Percentiles rank a stretch among this genome's conserved stretches.
Conservation (phyloP, 2,797 vertebrate species). For the Silurus lanzhouensis region DNA sequence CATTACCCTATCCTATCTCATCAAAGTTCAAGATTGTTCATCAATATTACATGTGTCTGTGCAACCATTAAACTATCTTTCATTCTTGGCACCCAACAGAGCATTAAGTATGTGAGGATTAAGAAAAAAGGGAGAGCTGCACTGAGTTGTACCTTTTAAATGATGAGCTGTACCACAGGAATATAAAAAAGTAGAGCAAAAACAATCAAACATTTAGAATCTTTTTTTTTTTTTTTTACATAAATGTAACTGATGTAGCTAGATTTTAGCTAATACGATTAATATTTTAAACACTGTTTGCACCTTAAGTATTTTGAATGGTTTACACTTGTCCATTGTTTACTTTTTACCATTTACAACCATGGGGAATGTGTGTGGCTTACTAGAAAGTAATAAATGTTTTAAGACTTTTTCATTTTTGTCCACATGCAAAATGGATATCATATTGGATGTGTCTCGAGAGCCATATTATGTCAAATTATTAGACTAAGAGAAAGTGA, state of each 20-base stretch:
- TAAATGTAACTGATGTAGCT: not conserved
- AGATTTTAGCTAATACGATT: not conserved
- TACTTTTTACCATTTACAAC: not conserved
- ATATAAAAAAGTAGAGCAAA: no score
- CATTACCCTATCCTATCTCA: not conserved
- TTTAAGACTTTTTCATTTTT: not conserved
- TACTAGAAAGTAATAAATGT: not conserved
- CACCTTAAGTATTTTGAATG: not conserved
- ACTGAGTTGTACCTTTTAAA: not conserved
- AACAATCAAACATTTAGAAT: not conserved
- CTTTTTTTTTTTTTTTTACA: not conserved
- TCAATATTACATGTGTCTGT: not conserved
- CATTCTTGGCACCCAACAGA: not conserved
- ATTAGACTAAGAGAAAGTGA: not conserved
- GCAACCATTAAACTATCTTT: not conserved
- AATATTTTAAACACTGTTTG: not conserved
- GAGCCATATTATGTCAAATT: slow-evolving; percentile 3
- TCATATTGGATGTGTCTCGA: not conserved
- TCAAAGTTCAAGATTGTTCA: not conserved
- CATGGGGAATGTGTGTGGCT: not conserved
- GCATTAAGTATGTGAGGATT: not conserved
- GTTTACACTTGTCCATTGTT: not conserved
- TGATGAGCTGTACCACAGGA: not conserved
- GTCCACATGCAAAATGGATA: not conserved
- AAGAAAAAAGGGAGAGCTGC: not conserved